These are phyloP conservation scores for Choloepus didactylus DNA, from an alignment of 2,797 vertebrate genomes.

Conservation along the genomic window DNA sequence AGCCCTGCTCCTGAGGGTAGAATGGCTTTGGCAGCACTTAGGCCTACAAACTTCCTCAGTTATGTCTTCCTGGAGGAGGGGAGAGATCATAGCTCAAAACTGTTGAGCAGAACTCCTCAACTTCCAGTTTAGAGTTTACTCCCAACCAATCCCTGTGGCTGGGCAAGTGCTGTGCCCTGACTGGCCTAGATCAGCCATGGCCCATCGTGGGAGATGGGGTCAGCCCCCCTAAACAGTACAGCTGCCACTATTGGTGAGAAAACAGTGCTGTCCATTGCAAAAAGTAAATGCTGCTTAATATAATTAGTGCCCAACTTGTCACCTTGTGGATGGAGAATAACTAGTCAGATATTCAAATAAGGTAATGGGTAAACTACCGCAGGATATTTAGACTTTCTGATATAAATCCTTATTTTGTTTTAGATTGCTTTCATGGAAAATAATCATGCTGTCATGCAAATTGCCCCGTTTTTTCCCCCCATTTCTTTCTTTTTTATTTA, in stretches of 20 bases:
- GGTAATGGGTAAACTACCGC: not conserved
- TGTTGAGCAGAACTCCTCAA: not conserved
- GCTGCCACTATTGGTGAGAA: not conserved
- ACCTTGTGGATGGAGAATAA: not conserved
- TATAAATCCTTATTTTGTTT: not conserved
- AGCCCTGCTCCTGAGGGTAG: no score
- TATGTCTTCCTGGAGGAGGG: not conserved
- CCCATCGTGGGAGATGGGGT: not conserved
- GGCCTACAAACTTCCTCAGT: not conserved
- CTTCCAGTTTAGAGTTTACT: not conserved
- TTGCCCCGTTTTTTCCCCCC: no score
- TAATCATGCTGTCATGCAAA: not conserved
- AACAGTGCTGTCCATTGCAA: fast-evolving
- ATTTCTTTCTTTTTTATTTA: not conserved
- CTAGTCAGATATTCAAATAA: not conserved
- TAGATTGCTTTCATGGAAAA: not conserved
- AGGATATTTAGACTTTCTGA: not conserved
- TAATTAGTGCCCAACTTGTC: no score
- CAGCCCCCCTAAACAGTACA: not conserved
- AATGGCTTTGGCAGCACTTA: not conserved
- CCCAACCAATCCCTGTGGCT: not conserved
- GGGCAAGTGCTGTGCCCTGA: not conserved
- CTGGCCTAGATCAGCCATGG: not conserved
- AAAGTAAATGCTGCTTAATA: not conserved
- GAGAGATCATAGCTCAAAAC: not conserved